These are phyloP conservation scores for Bemisia tabaci DNA, from an alignment of 1,140 invertebrate genomes.

Conservation along the genomic window DNA sequence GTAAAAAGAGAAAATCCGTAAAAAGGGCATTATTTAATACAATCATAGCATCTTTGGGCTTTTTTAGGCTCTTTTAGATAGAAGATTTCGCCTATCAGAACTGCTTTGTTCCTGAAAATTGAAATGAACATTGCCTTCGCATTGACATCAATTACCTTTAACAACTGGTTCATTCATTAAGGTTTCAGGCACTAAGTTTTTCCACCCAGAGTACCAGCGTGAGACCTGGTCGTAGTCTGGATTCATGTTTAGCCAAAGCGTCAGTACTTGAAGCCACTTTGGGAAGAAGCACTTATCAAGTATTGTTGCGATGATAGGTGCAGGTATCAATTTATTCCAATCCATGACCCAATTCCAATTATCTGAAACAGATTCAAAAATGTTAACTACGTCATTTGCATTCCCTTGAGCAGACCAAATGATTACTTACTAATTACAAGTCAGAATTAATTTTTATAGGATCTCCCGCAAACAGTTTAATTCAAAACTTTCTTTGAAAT, in stretches of 20 bases:
- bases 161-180: conserved; percentile 50
- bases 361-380: conserved; percentile 26
- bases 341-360: conserved; percentile 76
- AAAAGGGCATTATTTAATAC: no score
- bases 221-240: conserved; percentile 72
- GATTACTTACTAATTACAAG: conserved; percentile 5
- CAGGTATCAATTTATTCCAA: conserved; percentile 66
- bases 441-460: conserved; percentile 1
- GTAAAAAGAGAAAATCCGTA: no score
- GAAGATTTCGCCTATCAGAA: no score
- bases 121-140: no score
- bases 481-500: no score
- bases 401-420: no score
- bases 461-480: no score
- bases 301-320: conserved; percentile 50
- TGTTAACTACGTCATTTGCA: not conserved
- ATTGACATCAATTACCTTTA: no score
- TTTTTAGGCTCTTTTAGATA: no score
- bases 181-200: conserved; percentile 53
- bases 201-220: conserved; percentile 83
- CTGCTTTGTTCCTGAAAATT: no score
- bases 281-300: conserved; percentile 79
- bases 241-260: conserved; percentile 64
- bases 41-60: no score
- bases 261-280: conserved; percentile 66